Evolutionary conservation across 2,113 vertebrate genomes (phyloP).

Genomic region (Narcine bancroftii): DNA sequence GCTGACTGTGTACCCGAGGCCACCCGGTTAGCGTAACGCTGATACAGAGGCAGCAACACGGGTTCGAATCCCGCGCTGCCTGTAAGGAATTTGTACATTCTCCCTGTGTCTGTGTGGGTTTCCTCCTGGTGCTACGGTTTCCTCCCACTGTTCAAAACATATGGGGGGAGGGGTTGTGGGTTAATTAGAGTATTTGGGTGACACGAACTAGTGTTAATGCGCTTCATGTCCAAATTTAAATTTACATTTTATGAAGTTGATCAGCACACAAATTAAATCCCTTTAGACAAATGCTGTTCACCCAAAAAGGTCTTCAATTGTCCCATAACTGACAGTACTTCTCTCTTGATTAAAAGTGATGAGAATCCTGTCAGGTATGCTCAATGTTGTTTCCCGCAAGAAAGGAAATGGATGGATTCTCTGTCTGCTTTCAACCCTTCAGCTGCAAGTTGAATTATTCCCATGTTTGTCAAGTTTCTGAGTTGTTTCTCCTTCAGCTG

Average conservation of each 20-base stretch:
- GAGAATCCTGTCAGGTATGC: neutral
- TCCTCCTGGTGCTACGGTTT: too few species aligned
- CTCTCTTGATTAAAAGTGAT: neutral
- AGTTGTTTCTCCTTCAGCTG: neutral
- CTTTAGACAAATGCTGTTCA: neutral
- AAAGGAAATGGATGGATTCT: neutral
- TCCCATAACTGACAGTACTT: neutral
- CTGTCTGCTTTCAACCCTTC: neutral
- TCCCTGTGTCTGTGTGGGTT: too few species aligned
- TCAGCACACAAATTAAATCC: slow-evolving; percentile 4
- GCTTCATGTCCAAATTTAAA: too few species aligned
- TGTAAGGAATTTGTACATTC: too few species aligned
- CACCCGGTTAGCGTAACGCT: too few species aligned
- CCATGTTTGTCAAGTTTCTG: neutral
- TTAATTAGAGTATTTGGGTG: too few species aligned
- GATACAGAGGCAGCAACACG: too few species aligned
- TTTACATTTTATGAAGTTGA: slow-evolving; percentile 16
- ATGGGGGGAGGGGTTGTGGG: too few species aligned
- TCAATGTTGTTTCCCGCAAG: neutral
- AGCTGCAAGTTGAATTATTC: neutral
- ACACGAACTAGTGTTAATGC: too few species aligned
- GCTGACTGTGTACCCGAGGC: neutral
- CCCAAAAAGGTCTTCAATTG: neutral
- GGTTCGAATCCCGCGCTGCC: too few species aligned
- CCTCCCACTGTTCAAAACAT: too few species aligned